A percentile compares a stretch with the other conserved stretches of the same genome.
Conservation (phyloP, 2,888 invertebrate species). For the Melangyna quadrimaculata region DNA sequence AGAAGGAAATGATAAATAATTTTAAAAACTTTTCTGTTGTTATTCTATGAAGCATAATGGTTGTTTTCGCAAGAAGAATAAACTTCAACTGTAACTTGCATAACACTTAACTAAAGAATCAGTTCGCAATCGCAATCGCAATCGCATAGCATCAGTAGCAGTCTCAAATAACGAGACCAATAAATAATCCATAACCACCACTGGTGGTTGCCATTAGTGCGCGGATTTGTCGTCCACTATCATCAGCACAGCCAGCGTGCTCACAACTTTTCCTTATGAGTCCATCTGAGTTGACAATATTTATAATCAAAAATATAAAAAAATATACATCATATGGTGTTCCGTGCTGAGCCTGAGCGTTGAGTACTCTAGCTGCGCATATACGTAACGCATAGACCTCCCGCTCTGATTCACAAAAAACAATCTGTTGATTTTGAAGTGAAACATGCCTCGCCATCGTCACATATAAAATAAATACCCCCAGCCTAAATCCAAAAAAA, state of each 20-base stretch:
- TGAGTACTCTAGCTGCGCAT: background rate
- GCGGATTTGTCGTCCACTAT: conserved; percentile 56
- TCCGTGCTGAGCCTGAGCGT: background rate
- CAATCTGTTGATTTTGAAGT: conserved; percentile 58
- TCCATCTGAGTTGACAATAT: conserved; percentile 54
- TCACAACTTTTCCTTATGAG: conserved; percentile 56
- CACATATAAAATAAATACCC: conserved; percentile 10
- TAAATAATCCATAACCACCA: conserved; percentile 71
- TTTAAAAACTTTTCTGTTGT: too few relatives aligned
- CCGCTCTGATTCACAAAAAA: conserved; percentile 32
- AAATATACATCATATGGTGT: conserved; percentile 64
- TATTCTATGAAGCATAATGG: too few relatives aligned
- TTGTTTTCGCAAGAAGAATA: background rate
- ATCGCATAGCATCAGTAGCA: conserved; percentile 79
- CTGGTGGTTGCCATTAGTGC: conserved; percentile 29
- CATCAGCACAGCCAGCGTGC: background rate
- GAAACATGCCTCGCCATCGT: conserved; percentile 66
- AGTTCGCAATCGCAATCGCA: conserved; percentile 73
- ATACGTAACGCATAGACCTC: conserved; percentile 11
- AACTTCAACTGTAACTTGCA: conserved; percentile 35
- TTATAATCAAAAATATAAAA: conserved; percentile 69
- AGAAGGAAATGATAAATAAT: too few relatives aligned
- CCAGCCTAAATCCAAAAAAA: background rate
- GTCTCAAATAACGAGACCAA: conserved; percentile 75
- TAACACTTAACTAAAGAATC: conserved; percentile 36